Evolutionary conservation across 2,113 vertebrate species (phyloP).

Genomic region (Sus scrofa): DNA sequence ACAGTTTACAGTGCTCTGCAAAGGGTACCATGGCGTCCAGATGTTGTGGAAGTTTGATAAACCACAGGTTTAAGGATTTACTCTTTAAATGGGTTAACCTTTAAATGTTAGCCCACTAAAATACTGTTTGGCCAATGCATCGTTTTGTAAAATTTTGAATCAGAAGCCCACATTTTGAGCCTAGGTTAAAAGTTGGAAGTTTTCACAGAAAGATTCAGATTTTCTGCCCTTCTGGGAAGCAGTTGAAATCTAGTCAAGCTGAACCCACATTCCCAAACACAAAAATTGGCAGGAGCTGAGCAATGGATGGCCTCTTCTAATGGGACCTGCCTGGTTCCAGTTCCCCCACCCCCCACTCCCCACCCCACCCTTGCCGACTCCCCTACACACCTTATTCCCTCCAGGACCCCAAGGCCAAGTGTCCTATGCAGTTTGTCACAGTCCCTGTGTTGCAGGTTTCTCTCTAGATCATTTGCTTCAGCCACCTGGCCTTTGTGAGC

Average conservation of each 20-base stretch:
- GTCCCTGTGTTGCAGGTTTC: background rate
- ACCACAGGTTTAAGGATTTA: background rate
- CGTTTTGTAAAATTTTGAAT: conserved; percentile 23
- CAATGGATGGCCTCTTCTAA: background rate
- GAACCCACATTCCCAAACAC: background rate
- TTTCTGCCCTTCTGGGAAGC: conserved; percentile 44
- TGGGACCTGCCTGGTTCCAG: background rate
- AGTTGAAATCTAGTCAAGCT: background rate
- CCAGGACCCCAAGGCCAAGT: background rate
- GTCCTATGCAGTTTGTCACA: background rate
- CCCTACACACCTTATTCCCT: background rate
- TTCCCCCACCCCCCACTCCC: too few species aligned
- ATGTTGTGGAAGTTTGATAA: conserved; percentile 30
- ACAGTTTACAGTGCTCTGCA: conserved; percentile 57
- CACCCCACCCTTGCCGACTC: background rate
- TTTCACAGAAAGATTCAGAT: conserved; percentile 55
- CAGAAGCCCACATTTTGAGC: conserved; percentile 40
- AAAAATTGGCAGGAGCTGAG: background rate
- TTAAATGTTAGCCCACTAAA: background rate
- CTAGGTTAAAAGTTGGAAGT: conserved; percentile 18
- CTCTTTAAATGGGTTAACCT: conserved; percentile 11
- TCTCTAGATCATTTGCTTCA: background rate
- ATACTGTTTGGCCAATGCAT: background rate
- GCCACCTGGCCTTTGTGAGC: background rate
- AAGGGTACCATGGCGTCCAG: conserved; percentile 57